phyloP scores from a whole-genome alignment of 30 jellyfish, hydroid and myxozoan genomes.

The Turritopsis rubra region DNA sequence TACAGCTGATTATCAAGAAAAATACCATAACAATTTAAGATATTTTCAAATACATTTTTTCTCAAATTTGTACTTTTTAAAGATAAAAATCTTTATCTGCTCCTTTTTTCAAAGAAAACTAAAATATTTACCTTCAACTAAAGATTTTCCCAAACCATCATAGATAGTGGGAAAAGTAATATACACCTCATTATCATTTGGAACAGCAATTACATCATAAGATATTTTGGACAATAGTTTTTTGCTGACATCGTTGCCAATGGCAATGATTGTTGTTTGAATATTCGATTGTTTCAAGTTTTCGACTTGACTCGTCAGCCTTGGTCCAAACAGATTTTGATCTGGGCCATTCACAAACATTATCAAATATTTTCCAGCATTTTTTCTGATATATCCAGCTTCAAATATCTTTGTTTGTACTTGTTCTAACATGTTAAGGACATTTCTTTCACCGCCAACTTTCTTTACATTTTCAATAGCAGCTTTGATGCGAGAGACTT shows the following conservation, averaged over 20 bases:
- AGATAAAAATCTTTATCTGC: no score
- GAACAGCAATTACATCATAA: not conserved
- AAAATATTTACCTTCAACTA: not conserved
- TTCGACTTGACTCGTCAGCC: not conserved
- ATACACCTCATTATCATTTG: not conserved
- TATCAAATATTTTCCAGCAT: slow-evolving; percentile 36
- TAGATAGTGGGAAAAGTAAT: not conserved
- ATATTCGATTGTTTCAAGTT: slow-evolving; percentile 8
- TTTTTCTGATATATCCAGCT: not conserved
- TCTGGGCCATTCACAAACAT: slow-evolving; percentile 24
- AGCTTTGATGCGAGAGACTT: slow-evolving; percentile 1
- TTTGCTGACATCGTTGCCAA: not conserved
- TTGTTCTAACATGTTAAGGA: slow-evolving; percentile 2
- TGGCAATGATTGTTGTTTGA: not conserved
- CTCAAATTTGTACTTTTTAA: no score
- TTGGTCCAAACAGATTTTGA: not conserved
- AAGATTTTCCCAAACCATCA: slow-evolving; percentile 12
- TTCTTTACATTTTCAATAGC: slow-evolving; percentile 13
- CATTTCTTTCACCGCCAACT: slow-evolving; percentile 14
- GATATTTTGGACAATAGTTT: not conserved
- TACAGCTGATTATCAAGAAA: no score
- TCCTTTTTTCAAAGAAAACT: no score
- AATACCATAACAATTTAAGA: no score
- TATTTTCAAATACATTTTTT: no score
- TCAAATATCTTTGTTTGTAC: not conserved